Evolutionary conservation across 2,797 vertebrate genomes (phyloP).

Genomic region (Somateria mollissima): DNA sequence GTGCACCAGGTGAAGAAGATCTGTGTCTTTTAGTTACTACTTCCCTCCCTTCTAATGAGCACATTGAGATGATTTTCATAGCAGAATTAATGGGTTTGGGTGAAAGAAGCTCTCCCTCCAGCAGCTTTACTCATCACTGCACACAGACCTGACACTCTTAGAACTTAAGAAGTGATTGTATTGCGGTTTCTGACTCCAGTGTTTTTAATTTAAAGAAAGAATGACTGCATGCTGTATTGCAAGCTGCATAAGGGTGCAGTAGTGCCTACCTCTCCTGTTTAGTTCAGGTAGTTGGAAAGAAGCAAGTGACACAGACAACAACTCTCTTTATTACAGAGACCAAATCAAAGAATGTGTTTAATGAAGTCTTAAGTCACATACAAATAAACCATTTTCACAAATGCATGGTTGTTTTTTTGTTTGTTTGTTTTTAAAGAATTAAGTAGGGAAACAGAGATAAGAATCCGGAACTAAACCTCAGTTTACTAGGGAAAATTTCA

Average conservation of each 20-base stretch:
- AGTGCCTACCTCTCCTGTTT: neutral
- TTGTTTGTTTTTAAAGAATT: neutral
- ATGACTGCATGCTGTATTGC: neutral
- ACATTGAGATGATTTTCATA: accelerated
- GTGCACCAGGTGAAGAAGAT: neutral
- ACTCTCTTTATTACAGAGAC: neutral
- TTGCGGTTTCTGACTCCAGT: neutral
- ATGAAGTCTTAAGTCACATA: neutral
- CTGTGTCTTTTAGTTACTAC: neutral
- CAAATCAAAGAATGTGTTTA: accelerated
- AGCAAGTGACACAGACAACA: neutral
- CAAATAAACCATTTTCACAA: neutral
- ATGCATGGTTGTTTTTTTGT: neutral
- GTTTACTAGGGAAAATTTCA: neutral
- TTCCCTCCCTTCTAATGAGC: neutral
- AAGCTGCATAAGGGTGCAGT: neutral
- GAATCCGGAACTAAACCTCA: neutral
- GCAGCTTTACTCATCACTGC: neutral
- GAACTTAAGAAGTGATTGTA: neutral
- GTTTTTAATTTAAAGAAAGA: neutral
- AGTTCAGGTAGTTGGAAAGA: neutral
- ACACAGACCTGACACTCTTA: neutral
- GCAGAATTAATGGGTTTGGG: neutral
- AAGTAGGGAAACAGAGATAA: neutral
- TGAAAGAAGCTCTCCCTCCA: neutral